These are phyloP conservation scores for Smittia sp. DNA, from an alignment of 2,888 invertebrate species.

Conservation along the genomic window DNA sequence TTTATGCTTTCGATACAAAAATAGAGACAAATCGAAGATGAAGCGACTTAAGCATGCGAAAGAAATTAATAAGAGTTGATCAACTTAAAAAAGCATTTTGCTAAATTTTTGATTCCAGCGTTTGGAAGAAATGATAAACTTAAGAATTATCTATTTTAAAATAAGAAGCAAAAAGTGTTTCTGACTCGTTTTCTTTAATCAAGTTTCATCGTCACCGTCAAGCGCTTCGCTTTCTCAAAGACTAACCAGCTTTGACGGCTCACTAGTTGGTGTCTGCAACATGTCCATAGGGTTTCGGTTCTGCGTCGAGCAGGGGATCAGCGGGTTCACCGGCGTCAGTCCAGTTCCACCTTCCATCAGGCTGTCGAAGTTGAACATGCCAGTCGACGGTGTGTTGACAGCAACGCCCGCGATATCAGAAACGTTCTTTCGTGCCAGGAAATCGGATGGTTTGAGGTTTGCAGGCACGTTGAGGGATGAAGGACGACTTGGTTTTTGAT, in stretches of 20 bases:
- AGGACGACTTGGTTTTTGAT: slow-evolving; percentile 63
- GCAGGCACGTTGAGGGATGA: slow-evolving; percentile 69
- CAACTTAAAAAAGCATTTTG: background rate
- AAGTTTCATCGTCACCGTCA: slow-evolving; percentile 1
- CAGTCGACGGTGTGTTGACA: slow-evolving; percentile 84
- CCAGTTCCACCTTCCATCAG: slow-evolving; percentile 93
- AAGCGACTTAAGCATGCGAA: background rate
- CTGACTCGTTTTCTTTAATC: slow-evolving; percentile 15
- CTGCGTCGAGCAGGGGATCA: slow-evolving; percentile 73
- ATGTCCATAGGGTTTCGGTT: slow-evolving; percentile 67
- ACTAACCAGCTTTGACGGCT: slow-evolving; percentile 75
- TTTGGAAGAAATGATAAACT: slow-evolving; percentile 14
- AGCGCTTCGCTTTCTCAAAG: slow-evolving; percentile 61
- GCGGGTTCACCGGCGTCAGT: slow-evolving; percentile 75
- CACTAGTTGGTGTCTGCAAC: slow-evolving; percentile 68
- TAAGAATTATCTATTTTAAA: slow-evolving; percentile 17
- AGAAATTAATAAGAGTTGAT: background rate
- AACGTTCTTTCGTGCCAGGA: slow-evolving; percentile 56
- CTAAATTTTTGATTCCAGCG: background rate
- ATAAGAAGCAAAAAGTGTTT: background rate
- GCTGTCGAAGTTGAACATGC: slow-evolving; percentile 87
- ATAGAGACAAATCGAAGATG: background rate
- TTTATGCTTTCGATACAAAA: background rate
- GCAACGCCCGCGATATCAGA: slow-evolving; percentile 74
- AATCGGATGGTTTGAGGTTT: slow-evolving; percentile 57